Conservation (phyloP, 1,140 invertebrate species). For the Thaumetopoea pityocampa region DNA sequence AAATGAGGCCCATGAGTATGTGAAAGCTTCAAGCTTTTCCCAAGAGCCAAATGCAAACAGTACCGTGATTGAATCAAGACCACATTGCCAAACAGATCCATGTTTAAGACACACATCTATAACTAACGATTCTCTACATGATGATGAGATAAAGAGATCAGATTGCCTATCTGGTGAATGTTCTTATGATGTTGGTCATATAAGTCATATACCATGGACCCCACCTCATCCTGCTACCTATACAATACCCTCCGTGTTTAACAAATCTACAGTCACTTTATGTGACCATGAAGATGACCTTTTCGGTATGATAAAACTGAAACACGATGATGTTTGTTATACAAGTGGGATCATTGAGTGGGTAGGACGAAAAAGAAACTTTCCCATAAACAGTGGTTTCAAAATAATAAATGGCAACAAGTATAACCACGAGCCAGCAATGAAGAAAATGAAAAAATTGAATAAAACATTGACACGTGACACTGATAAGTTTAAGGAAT, state of each 20-base stretch:
- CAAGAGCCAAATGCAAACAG: constrained; percentile 48
- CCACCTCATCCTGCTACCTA: constrained; percentile 50
- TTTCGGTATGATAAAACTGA: constrained; percentile 65
- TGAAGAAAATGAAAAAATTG: constrained; percentile 40
- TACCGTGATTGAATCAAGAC: constrained; percentile 32
- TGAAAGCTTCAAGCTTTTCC: constrained; percentile 19
- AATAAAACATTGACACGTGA: constrained; percentile 30
- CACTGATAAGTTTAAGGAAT: constrained; percentile 36
- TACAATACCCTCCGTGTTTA: constrained; percentile 44
- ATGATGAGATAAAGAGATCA: neutral
- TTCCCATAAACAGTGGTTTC: constrained; percentile 63
- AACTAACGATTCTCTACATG: neutral
- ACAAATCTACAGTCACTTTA: constrained; percentile 26
- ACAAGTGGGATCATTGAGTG: constrained; percentile 67
- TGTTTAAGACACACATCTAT: neutral
- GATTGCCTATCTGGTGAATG: constrained; percentile 21
- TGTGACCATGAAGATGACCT: constrained; percentile 30
- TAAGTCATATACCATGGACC: constrained; percentile 56
- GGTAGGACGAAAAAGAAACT: constrained; percentile 63
- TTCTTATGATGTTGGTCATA: constrained; percentile 46
- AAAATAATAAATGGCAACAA: constrained; percentile 42
- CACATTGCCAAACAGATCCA: constrained; percentile 8
- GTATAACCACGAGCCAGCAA: constrained; percentile 12
- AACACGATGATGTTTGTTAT: constrained; percentile 62
- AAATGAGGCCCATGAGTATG: constrained; percentile 20